Conservation (phyloP, 1,140 invertebrate genomes). For the Prorops nasuta region DNA sequence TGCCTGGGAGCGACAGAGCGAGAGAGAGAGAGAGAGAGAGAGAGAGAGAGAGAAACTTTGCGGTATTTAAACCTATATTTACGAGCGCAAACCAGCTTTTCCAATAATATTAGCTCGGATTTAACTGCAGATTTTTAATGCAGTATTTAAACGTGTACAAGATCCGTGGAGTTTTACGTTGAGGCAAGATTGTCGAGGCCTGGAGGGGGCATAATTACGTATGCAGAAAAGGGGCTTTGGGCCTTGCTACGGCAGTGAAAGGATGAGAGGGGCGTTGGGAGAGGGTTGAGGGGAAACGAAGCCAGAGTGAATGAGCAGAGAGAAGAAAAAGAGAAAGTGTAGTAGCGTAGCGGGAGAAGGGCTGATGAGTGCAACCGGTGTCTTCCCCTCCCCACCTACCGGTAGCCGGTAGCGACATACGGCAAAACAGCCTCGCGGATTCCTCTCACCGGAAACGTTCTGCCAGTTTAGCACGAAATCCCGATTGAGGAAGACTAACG, state of each 20-base stretch:
- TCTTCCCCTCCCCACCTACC: constrained; percentile 42
- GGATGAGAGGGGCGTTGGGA: no score
- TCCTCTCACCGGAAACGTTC: constrained; percentile 46
- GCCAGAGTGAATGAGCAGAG: not conserved
- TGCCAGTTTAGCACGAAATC: constrained; percentile 50
- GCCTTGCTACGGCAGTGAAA: no score
- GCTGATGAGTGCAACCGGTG: constrained; percentile 52
- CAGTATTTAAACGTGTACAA: no score
- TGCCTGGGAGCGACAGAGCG: no score
- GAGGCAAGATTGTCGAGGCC: no score
- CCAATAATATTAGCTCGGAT: not conserved
- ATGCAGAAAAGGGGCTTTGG: no score
- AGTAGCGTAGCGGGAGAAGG: constrained; percentile 34
- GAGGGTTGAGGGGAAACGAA: not conserved
- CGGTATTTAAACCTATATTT: no score
- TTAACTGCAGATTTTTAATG: no score
- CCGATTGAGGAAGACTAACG: constrained; percentile 36
- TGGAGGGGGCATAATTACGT: constrained; percentile 32
- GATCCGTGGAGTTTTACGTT: no score
- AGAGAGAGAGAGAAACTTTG: constrained; percentile 1
- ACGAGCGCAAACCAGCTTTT: no score
- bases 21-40: constrained; percentile 21
- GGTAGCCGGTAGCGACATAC: constrained; percentile 24
- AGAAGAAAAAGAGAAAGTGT: constrained; percentile 23
- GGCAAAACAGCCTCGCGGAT: constrained; percentile 38